Base-by-base conservation (phyloP, 1,140 invertebrate genomes). In the Hormaphis cornu region DNA sequence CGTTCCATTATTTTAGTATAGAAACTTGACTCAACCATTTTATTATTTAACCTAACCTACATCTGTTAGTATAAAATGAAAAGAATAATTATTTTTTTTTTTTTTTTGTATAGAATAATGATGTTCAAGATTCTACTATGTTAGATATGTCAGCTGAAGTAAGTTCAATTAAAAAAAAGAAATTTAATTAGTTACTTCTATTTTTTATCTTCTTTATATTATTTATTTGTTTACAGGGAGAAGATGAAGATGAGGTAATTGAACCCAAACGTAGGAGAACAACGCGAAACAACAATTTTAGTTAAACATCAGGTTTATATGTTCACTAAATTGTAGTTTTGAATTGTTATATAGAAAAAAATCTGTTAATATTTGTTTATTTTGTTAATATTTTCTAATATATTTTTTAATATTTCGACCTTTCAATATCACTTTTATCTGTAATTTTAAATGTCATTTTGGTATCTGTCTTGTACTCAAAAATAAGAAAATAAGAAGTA, bases 301-400 rank as follows among this genome's bases (percentile, higher is more conserved):
- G 61, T 33, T 66, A 35, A 66, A 66, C 28, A 48, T 8, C 12
- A 10, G 18, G 18, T 14, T 16, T 56, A 3, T 24, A 3, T 58
- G 7, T 40, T 5, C 16, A 22, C 14, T 58, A 22, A 48, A 20
- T 10, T 66, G 61, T 66, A 50, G 16, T 35, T 50, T 58, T 35
- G 35, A 50, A 50, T 48, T 66, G 61, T 66, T 66, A 46, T 50
- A 66, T 66, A 66, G n/a, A 66, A 59, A 44, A 66, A 33, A 58
- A 40, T 33, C 16, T 71, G 59, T 71, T 71, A 52, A 71, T 71
- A 71, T 24, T 50, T 71, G 33, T 61, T 46, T 56, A 53, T 71
- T 61, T 56, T 58, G 46, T 71, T 71, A 50, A 71, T 48, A 58
- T 70, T 56, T 37, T 54, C 16, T 16, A 70, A 63, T 48, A 20